Conservation (phyloP, 2,113 vertebrate genomes). For the Oryzias melastigma region DNA sequence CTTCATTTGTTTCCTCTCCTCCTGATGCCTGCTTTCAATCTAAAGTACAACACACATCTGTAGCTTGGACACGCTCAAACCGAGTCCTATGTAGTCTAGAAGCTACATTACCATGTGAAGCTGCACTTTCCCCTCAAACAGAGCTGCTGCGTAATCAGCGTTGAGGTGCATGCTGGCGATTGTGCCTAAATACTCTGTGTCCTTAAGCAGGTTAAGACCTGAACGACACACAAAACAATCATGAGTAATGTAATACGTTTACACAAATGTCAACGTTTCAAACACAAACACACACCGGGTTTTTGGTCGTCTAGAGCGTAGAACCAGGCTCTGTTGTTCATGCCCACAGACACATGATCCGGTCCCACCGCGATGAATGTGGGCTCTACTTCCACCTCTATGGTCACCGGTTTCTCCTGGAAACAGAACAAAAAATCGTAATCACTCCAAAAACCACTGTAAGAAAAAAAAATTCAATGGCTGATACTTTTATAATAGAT, state of each 20-base stretch:
- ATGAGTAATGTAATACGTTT: not conserved
- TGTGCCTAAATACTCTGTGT: constrained; percentile 93
- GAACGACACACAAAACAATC: constrained; percentile 29
- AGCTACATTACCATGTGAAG: constrained; percentile 89
- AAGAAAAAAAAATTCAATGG: too few species aligned
- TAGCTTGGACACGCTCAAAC: not conserved
- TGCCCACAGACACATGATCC: constrained; percentile 92
- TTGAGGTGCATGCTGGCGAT: constrained; percentile 90
- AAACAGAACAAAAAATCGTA: constrained; percentile 3
- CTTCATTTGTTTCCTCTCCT: constrained; percentile 90
- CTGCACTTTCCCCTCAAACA: constrained; percentile 96
- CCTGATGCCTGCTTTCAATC: constrained; percentile 87
- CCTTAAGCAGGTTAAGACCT: constrained; percentile 89
- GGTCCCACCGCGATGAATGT: constrained; percentile 92
- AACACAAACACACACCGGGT: constrained; percentile 35
- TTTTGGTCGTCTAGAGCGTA: constrained; percentile 84
- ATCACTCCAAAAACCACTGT: too few species aligned
- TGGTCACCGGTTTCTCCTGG: constrained; percentile 84
- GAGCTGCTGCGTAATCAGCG: constrained; percentile 90
- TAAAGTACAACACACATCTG: constrained; percentile 50
- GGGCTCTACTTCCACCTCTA: constrained; percentile 93
- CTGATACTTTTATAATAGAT: too few species aligned
- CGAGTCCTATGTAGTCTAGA: rapidly evolving
- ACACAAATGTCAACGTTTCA: not conserved
- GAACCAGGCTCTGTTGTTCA: constrained; percentile 99